Conservation (phyloP, 2,888 invertebrate genomes). For the Drosophila helvetica region DNA sequence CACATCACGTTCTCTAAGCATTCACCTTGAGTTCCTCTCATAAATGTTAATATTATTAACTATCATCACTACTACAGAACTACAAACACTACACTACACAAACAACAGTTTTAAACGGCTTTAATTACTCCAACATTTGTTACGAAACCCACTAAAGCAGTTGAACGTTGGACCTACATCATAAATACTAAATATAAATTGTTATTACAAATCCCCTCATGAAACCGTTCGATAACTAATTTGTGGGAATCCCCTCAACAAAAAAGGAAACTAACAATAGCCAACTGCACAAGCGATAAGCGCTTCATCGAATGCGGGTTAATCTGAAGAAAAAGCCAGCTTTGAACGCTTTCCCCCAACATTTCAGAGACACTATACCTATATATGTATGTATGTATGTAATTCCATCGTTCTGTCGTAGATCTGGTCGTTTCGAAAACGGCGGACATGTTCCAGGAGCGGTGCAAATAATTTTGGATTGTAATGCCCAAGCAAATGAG, state of each 20-base stretch:
- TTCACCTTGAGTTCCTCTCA: conserved; percentile 71
- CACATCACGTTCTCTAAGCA: conserved; percentile 45
- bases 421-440: conserved; percentile 45
- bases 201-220: conserved; percentile 34
- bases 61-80: conserved; percentile 4
- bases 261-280: conserved; percentile 16
- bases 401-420: conserved; percentile 21
- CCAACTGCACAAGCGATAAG: conserved; percentile 17
- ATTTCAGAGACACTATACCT: conserved; percentile 24
- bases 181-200: conserved; percentile 22
- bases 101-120: conserved; percentile 43
- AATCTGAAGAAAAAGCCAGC: conserved; percentile 53
- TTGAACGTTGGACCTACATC: conserved; percentile 19
- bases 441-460: conserved; percentile 26
- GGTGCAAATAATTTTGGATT: conserved; percentile 24
- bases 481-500: conserved; percentile 30
- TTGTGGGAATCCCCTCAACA: conserved; percentile 13
- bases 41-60: conserved; percentile 49
- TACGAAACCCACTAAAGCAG: conserved; percentile 32
- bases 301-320: conserved; percentile 52
- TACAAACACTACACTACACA: conserved; percentile 29
- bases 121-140: conserved; percentile 50
- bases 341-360: conserved; percentile 4
- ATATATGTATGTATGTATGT: neutral
- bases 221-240: conserved; percentile 22